phyloP scores from a whole-genome alignment of 2,113 vertebrate species.

The mouse (Mus musculus) region DNA sequence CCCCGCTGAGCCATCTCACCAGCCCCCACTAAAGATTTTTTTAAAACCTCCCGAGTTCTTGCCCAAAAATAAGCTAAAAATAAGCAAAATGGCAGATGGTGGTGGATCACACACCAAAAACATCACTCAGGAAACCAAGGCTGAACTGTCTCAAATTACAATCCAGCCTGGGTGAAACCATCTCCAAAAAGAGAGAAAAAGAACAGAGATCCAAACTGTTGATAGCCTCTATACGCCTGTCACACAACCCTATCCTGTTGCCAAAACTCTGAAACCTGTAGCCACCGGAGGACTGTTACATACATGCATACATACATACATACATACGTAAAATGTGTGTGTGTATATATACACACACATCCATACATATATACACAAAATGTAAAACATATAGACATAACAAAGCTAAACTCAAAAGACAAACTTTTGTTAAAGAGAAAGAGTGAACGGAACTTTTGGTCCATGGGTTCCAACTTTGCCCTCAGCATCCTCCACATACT shows the following conservation, averaged over 20 bases:
- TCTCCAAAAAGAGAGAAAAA: background rate
- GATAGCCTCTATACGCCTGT: background rate
- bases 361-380: background rate
- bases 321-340: no score
- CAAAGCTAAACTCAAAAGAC: background rate
- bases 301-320: no score
- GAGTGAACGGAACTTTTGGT: background rate
- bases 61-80: background rate
- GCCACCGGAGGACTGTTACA: no score
- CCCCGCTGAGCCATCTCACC: no score
- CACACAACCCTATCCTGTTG: background rate
- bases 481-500: background rate
- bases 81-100: background rate
- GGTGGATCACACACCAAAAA: background rate
- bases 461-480: background rate
- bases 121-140: background rate
- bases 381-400: no score
- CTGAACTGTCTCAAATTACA: background rate
- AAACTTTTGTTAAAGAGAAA: background rate
- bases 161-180: background rate
- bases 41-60: background rate
- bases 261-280: no score
- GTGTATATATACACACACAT: no score
- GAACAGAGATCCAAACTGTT: background rate
- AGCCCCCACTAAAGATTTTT: background rate